These are phyloP conservation scores for Trissolcus japonicus DNA, from an alignment of 2,888 invertebrate genomes.

Conservation along the genomic window DNA sequence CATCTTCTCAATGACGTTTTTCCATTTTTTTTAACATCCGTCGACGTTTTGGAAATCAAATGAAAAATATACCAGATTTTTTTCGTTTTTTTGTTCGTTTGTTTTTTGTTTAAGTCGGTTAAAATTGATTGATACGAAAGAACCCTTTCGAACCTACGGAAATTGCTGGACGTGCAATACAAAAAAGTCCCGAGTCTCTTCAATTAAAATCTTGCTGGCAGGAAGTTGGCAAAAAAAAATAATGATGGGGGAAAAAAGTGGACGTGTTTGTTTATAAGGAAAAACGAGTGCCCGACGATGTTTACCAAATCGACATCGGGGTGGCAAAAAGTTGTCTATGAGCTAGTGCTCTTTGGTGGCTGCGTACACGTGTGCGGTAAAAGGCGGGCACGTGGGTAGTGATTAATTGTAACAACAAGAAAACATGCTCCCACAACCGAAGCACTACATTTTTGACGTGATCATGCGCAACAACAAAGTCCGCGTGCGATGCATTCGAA, in stretches of 20 bases:
- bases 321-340: conserved; percentile 42
- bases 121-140: too few species aligned
- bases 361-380: conserved; percentile 45
- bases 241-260: too few species aligned
- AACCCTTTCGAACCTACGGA: neutral
- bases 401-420: conserved; percentile 57
- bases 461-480: conserved; percentile 49
- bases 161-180: conserved; percentile 5
- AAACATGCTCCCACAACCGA: conserved; percentile 55
- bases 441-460: conserved; percentile 39
- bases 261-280: conserved; percentile 33
- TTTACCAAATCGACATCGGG: conserved; percentile 25
- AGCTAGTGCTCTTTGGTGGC: conserved; percentile 37
- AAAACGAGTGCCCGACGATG: conserved; percentile 22
- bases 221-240: too few species aligned
- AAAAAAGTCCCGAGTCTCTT: conserved; percentile 13
- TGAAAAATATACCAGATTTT: too few species aligned
- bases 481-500: conserved; percentile 33
- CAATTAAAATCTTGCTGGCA: conserved; percentile 7
- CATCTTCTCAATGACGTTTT: conserved; percentile 8
- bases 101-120: too few species aligned
- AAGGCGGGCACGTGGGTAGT: conserved; percentile 54
- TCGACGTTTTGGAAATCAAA: neutral
- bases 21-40: too few species aligned
- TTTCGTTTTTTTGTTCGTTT: too few species aligned